A percentile compares a stretch with the other conserved stretches of the same genome.
Conservation (phyloP, 1,140 invertebrate genomes). For the Ceratina calcarata region DNA sequence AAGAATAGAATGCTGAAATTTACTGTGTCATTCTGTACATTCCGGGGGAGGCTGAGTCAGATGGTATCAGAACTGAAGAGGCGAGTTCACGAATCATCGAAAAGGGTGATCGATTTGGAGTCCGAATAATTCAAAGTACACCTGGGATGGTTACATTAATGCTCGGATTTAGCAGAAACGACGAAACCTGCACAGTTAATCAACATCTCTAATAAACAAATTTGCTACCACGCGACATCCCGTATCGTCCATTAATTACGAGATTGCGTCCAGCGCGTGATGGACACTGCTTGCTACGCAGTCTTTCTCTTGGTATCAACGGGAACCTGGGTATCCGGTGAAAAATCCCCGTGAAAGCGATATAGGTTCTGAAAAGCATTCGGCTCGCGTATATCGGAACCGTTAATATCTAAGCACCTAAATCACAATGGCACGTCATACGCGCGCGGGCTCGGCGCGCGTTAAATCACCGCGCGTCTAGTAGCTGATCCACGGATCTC, state of each 20-base stretch:
- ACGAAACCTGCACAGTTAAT: not conserved
- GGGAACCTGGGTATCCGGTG: not conserved
- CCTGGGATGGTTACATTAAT: too few relatives aligned
- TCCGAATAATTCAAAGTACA: not conserved
- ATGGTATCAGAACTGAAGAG: not conserved
- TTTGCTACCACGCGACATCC: not conserved
- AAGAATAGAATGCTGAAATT: too few relatives aligned
- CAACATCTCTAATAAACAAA: not conserved
- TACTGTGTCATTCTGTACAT: not conserved
- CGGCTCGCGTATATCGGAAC: constrained; percentile 17
- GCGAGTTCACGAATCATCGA: constrained; percentile 2
- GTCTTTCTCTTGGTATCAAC: not conserved
- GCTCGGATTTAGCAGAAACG: not conserved
- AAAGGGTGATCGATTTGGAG: not conserved
- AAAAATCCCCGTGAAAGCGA: constrained; percentile 13
- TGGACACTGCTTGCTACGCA: constrained; percentile 27
- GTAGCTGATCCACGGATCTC: constrained; percentile 45
- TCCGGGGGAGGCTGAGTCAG: not conserved
- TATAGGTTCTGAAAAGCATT: not conserved
- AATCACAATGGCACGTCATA: constrained; percentile 55
- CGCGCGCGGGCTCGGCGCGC: constrained; percentile 15
- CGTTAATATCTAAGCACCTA: constrained; percentile 47
- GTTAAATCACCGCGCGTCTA: constrained; percentile 56
- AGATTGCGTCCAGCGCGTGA: not conserved
- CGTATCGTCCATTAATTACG: constrained; percentile 26